Evolutionary conservation across 2,888 invertebrate genomes (phyloP), one percentile per base, ranked within the genome.

Genomic region (Drosophila meridionalis): DNA sequence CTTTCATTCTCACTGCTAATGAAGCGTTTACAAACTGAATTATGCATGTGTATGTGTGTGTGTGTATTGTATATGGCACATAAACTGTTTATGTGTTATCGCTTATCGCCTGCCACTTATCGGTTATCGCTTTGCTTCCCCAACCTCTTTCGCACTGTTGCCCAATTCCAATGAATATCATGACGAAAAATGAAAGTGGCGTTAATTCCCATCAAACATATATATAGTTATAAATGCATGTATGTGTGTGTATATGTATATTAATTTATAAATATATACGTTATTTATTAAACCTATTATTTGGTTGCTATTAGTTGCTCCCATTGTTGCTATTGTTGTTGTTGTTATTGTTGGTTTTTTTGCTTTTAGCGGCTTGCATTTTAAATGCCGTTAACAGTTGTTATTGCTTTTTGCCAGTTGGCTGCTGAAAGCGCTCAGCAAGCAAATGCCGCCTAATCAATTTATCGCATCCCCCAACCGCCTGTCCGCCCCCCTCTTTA

Each of bases 381-480:
- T 80, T 12, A 64, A 55, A 71, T 76, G 67, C n/a, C 56, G 59
- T 43, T 63, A 58, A 71, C 32, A 50, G 48, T 53, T 59, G 57
- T 40, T 63, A 30, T 42, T 69, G 71, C 42, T 45, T 67, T 65
- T 78, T 61, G 75, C 57, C 57, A 58, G 42, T 64, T 60, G 56
- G 32, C 50, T 60, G 62, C 64, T 60, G 63, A 62, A 77, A 76
- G 56, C 80, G 69, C 14, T 53, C 56, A 59, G 63, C 66, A 77
- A 80, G 63, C 66, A 77, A 80, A 65, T 68, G 81, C 68, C 68
- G 73, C 66, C 78, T 63, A 81, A 78, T 81, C 78, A 78, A 81
- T 77, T 72, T 72, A 77, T 56, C 59, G 36, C 48, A 48, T n/a
- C 9, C 36, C 36, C 36, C 7, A 2, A n/a, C 1, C 32, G 32